Conservation (phyloP, 2,797 vertebrate genomes). For the Sebastes wilsoni region DNA sequence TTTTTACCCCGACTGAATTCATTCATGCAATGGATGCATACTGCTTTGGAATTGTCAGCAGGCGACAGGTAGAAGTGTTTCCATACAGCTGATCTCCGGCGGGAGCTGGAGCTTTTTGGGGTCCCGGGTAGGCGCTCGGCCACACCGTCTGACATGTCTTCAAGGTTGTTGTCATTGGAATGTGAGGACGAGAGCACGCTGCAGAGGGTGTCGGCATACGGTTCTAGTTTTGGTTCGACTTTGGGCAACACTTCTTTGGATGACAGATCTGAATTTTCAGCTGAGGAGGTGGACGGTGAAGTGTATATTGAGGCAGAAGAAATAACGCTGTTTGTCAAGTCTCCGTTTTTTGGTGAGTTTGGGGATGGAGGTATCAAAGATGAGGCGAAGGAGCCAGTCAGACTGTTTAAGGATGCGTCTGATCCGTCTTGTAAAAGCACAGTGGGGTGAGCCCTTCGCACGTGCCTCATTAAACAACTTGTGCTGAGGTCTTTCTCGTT, state of each 20-base stretch:
- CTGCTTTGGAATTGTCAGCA: constrained; percentile 95
- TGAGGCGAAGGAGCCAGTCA: constrained; percentile 73
- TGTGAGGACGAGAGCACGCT: constrained; percentile 79
- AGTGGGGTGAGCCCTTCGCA: constrained; percentile 94
- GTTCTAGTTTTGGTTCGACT: constrained; percentile 86
- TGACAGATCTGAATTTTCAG: constrained; percentile 84
- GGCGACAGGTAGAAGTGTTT: constrained; percentile 98
- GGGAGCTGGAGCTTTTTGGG: constrained; percentile 90
- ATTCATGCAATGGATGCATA: constrained; percentile 97
- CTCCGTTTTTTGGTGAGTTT: constrained; percentile 87
- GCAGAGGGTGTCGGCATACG: constrained; percentile 73
- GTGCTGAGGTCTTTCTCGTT: constrained; percentile 99
- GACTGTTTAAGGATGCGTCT: constrained; percentile 77
- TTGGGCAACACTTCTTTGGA: constrained; percentile 88
- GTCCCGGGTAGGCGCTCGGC: constrained; percentile 83
- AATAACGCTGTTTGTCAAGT: constrained; percentile 73
- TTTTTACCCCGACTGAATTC: constrained; percentile 98
- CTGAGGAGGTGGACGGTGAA: constrained; percentile 87
- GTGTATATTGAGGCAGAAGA: constrained; percentile 80
- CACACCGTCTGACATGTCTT: constrained; percentile 84
- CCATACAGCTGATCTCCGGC: constrained; percentile 96
- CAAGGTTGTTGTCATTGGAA: constrained; percentile 80
- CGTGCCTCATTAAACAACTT: constrained; percentile 98
- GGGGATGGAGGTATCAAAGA: constrained; percentile 84
- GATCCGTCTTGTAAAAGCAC: constrained; percentile 88